Evolutionary conservation across 1,140 invertebrate genomes (phyloP), one percentile per base, ranked within the genome.

Genomic region (Sinonovacula constricta): DNA sequence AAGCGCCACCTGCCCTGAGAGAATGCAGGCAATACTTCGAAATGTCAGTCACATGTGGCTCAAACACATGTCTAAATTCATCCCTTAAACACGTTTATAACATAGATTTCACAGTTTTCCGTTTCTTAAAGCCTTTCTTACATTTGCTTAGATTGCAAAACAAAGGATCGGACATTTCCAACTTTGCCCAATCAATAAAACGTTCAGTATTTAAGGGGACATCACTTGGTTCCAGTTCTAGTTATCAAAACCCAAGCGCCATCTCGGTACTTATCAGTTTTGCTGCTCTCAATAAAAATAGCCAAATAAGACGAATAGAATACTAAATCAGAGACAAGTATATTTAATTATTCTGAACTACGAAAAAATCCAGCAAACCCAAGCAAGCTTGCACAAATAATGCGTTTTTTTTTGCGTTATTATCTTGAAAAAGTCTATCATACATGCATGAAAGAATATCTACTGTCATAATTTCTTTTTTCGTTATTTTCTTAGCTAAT

Each of bases 331-430:
- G 26, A 15, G 24, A 57, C 54, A 12, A 18, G 31, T n/a, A 81
- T 57, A 45, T 77, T 77, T 18, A 63, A 53, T 14, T 68, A 30
- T 62, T 72, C 77, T 31, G 39, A 36, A 67, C 60, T 65, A 51
- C 81, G 36, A 12, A 80, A 49, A 54, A 82, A 82, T n/a, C 75
- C 74, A 30, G 79, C 60, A 51, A 54, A 81, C 3, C 49, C 60
- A 45, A 82, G 53, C 30, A 79, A 31, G 70, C 68, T 67, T 14
- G 65, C 65, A 77, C 56, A 79, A 10, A 72, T 69, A n/a, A 54
- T 80, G n/a, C 70, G 26, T 30, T 59, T 28, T 68, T 59, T 34
- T 67, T 65, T 24, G 67, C 18, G 67, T 60, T 54, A 28, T 51
- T 51, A 18, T 33, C 18, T 49, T 45, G 5, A 45, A 31, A 70